Percentiles rank a stretch among this genome's conserved stretches.
Evolutionary conservation across 2,113 vertebrate genomes (phyloP).

Genomic region (Engraulis encrasicolus): DNA sequence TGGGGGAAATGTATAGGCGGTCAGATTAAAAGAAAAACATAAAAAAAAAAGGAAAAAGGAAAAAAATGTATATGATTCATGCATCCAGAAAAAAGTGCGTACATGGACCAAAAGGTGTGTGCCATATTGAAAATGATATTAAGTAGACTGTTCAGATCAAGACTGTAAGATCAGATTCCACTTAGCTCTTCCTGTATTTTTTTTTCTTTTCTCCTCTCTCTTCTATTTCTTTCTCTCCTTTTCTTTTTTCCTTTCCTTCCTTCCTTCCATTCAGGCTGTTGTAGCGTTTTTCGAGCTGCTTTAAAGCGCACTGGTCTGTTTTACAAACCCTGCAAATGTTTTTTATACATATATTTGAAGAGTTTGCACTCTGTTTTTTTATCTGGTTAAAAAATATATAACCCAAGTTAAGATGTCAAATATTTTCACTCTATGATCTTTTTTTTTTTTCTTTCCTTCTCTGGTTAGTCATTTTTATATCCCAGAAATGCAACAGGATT

Average conservation of each 20-base stretch:
- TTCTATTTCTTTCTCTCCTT: neutral
- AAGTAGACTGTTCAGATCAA: slow-evolving; percentile 82
- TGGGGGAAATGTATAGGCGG: slow-evolving; percentile 67
- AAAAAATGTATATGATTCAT: no score
- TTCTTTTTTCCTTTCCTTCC: no score
- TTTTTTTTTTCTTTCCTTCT: slow-evolving; percentile 65
- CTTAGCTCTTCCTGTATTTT: slow-evolving; percentile 72
- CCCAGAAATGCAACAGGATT: slow-evolving; percentile 76
- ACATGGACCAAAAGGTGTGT: slow-evolving; percentile 93
- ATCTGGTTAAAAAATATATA: slow-evolving; percentile 62
- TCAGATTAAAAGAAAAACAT: slow-evolving; percentile 83
- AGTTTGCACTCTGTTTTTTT: slow-evolving; percentile 74
- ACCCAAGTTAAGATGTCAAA: slow-evolving; percentile 54
- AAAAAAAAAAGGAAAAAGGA: slow-evolving; percentile 56
- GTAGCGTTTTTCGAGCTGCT: neutral
- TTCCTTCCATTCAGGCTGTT: neutral
- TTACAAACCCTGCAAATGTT: slow-evolving; percentile 17
- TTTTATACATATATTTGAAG: slow-evolving; percentile 21
- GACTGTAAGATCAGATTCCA: slow-evolving; percentile 79
- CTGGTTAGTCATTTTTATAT: slow-evolving; percentile 56
- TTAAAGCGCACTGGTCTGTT: neutral
- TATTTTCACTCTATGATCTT: slow-evolving; percentile 75
- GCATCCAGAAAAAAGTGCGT: slow-evolving; percentile 82
- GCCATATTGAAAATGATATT: slow-evolving; percentile 81
- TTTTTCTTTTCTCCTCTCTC: slow-evolving; percentile 63